Evolutionary conservation across 2,888 invertebrate genomes (phyloP).

Genomic region (Macaria notata): DNA sequence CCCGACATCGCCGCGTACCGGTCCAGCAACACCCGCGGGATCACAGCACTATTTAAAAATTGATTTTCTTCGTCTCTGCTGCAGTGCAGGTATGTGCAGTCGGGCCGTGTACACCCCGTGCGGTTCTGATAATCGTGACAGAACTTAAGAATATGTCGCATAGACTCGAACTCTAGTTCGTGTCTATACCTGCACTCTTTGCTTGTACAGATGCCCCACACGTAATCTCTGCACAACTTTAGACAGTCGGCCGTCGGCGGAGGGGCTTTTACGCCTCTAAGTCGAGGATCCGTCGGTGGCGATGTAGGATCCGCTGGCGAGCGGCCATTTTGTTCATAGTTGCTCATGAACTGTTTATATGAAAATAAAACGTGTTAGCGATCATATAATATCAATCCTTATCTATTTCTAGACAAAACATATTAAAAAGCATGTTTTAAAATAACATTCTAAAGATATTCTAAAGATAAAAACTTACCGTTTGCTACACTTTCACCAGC

Average conservation of each 20-base stretch:
- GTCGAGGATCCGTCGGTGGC: constrained; percentile 42
- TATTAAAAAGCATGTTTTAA: too few relatives aligned
- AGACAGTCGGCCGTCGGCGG: constrained; percentile 24
- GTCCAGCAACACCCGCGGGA: constrained; percentile 58
- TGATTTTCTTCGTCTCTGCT: constrained; percentile 60
- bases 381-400: too few relatives aligned
- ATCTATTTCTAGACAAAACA: too few relatives aligned
- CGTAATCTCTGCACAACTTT: constrained; percentile 58
- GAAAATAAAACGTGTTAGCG: not conserved
- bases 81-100: constrained; percentile 63
- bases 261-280: constrained; percentile 29
- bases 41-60: constrained; percentile 52
- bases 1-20: constrained; percentile 51
- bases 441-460: too few relatives aligned
- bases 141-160: constrained; percentile 63
- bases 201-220: constrained; percentile 68
- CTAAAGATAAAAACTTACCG: too few relatives aligned
- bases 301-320: constrained; percentile 48
- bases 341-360: constrained; percentile 46
- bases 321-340: constrained; percentile 57
- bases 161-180: constrained; percentile 56
- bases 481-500: too few relatives aligned
- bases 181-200: constrained; percentile 60
- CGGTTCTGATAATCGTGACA: constrained; percentile 71
- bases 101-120: constrained; percentile 55